These are phyloP conservation scores for Brachymystax lenok DNA, from an alignment of 2,797 vertebrate species.

Conservation along the genomic window DNA sequence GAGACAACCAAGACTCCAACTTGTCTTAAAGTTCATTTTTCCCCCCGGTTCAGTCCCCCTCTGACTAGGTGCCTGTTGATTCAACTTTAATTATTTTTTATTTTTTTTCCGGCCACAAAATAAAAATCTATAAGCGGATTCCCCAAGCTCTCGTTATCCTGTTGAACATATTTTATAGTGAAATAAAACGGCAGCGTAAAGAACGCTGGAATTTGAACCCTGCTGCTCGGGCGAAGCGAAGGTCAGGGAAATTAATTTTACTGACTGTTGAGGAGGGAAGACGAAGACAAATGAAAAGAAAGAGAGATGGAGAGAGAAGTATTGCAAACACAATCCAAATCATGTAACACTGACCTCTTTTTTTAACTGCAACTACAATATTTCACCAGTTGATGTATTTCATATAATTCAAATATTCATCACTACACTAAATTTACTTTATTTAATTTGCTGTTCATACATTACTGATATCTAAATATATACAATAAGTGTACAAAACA, in stretches of 20 bases:
- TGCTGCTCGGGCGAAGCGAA: conserved; percentile 58
- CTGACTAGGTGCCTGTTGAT: conserved; percentile 69
- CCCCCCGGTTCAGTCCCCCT: conserved; percentile 11
- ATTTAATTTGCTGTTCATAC: background rate
- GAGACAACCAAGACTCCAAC: background rate
- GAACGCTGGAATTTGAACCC: conserved; percentile 69
- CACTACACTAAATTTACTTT: background rate
- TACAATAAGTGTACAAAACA: too few species aligned
- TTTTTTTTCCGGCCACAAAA: conserved; percentile 51
- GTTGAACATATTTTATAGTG: conserved; percentile 62
- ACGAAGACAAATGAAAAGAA: conserved; percentile 17
- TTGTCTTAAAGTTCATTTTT: background rate
- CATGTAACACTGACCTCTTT: conserved; percentile 40
- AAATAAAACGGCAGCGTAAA: conserved; percentile 66
- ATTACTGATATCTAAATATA: too few species aligned
- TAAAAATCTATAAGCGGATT: conserved; percentile 67
- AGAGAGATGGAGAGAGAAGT: conserved; percentile 5
- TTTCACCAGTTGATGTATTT: background rate
- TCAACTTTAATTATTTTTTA: conserved; percentile 66
- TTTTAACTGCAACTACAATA: conserved; percentile 28
- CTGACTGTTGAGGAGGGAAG: conserved; percentile 44
- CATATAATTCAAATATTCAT: background rate
- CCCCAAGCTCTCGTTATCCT: conserved; percentile 70
- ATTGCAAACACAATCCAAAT: conserved; percentile 48
- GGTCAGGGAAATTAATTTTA: conserved; percentile 72